Percentiles rank a stretch among this genome's conserved stretches.
Evolutionary conservation across 2,113 vertebrate species (phyloP).

Genomic region (Conger conger): DNA sequence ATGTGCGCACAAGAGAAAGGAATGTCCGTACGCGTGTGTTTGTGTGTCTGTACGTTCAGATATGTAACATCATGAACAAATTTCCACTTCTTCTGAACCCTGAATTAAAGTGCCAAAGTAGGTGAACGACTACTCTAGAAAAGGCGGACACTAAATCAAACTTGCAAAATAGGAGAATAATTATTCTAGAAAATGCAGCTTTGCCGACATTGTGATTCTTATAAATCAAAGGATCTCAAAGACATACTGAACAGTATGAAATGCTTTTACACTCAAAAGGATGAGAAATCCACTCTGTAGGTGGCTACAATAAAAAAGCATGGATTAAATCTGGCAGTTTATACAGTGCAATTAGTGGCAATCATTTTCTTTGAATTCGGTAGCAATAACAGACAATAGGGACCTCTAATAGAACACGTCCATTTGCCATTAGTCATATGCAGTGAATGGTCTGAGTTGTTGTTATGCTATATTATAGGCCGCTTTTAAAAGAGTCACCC

Average conservation of each 20-base stretch:
- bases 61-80: not conserved
- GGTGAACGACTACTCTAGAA: not conserved
- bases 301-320: no score
- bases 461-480: not conserved
- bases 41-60: not conserved
- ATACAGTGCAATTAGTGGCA: no score
- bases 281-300: no score
- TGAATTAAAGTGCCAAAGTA: not conserved
- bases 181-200: not conserved
- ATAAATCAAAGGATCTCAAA: not conserved
- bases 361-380: no score
- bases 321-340: no score
- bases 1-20: no score
- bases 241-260: not conserved
- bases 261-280: no score
- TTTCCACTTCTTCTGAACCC: not conserved
- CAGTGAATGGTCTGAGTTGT: not conserved
- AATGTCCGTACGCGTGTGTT: not conserved
- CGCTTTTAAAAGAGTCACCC: not conserved
- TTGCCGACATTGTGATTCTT: not conserved
- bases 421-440: not conserved
- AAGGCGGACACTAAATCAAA: not conserved
- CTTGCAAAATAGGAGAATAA: not conserved
- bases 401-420: no score
- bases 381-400: no score